Evolutionary conservation across 2,113 vertebrate species (phyloP), one percentile per base, ranked within the genome.

Genomic region (Serilophus lunatus): DNA sequence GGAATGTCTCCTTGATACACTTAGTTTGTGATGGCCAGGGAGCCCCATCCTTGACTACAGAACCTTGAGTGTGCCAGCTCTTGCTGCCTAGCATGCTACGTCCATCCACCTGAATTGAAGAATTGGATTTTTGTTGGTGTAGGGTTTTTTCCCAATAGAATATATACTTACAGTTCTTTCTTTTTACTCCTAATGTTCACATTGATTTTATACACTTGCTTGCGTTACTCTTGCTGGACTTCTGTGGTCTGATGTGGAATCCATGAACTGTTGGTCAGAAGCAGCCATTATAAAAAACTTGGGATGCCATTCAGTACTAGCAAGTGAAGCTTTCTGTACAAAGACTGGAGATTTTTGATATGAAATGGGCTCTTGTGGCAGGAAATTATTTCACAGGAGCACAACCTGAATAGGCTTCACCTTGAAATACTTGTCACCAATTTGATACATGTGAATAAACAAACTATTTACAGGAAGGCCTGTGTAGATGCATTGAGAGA

Each of bases 1-100:
- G 33, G 56, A 72, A 35, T 18, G 18, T 56, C 54, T 68, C 25
- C 23, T 29, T 51, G 50, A 19, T 36, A 38, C 8, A 4, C 81
- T 11, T 77, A 7, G 5, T 60, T 24, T 47, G 35, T 65, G 20
- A 50, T 84, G 50, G 29, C 40, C 45, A 42, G 50, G 53, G 76
- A 33, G 23, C 40, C 6, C 29, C 29, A 77, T 86, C 33, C 35
- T n/a, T 18, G 31, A 40, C 29, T 16, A 0, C 0, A 40, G 50
- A 31, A 7, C 22, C 25, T 36, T 17, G 18, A 5, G 6, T 4
- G 5, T 36, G 17, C 29, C 24, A 54, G 45, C 40, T 78, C 19
- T 35, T 74, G 50, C 40, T n/a, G 9, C 1, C 1, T 36, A 40
- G 50, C 6, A 0, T 33, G 17, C 24, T 51, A 4, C 24, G 8